Base-by-base conservation (phyloP, 2,113 vertebrate species). In the Aegotheles bennettii region DNA sequence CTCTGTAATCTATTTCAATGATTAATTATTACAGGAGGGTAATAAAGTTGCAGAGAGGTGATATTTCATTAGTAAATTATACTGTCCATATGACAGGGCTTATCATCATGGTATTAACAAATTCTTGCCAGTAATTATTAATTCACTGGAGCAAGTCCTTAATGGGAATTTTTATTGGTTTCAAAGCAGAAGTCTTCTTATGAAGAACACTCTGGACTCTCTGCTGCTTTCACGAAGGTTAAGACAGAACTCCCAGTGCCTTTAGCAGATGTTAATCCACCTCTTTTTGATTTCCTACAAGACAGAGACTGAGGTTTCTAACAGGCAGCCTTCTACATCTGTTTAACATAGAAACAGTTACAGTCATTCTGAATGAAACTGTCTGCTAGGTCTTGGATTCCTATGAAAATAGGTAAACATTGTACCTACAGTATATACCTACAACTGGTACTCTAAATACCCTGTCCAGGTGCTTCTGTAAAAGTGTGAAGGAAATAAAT, bases 11-110 rank as follows among this genome's bases (percentile, higher is more conserved):
- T 43, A 31, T 92, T 85, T 47, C 53, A 60, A 35, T 64, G 69
- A 91, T 77, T 90, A 93, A 79, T 94, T 94, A 91, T 77, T 90
- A 80, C 47, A 7, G 47, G 6, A 82, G 18, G n/a, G 43, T 64
- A 97, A 96, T 90, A 96, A 89, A 95, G 23, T 85, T 89, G 38
- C 64, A 87, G 86, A 91, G 53, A 56, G 40, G 6, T 88, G 74
- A 29, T 94, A 38, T 82, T 94, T 93, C 11, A n/a, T 88, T 89
- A 83, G 33, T 59, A 90, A 93, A 94, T 93, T 73, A 84, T 57
- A 56, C 19, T 56, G 81, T 86, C 64, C 31, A 21, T 80, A 73
- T 50, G 82, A 82, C 42, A 63, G 17, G 28, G 45, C 29, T 94
- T 90, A 65, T 80, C 36, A 87, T 50, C 42, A 87, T 28, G 9